A percentile compares a stretch with the other conserved stretches of the same genome.
These are phyloP conservation scores for Casuarius casuarius DNA, from an alignment of 2,113 vertebrate species.

Conservation along the genomic window DNA sequence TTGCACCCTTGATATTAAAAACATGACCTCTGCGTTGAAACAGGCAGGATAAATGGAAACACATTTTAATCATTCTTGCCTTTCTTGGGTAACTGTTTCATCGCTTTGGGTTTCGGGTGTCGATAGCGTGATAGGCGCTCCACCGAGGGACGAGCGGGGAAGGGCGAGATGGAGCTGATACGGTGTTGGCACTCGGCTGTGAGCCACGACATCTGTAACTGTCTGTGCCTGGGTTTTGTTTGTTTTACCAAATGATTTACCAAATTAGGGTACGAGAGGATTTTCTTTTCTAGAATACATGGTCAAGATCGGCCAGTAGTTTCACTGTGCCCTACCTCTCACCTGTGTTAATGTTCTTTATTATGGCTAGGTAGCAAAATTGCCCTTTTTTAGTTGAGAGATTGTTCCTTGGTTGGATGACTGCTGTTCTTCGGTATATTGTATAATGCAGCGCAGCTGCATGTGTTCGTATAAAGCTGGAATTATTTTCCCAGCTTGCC, in stretches of 20 bases:
- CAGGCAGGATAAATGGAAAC: background rate
- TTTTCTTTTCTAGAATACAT: background rate
- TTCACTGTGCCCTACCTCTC: background rate
- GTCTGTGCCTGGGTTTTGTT: too few relatives aligned
- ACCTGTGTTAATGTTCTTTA: background rate
- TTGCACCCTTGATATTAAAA: background rate
- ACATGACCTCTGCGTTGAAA: background rate
- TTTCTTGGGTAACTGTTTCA: background rate
- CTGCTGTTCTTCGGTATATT: rapidly evolving
- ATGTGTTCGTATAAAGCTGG: background rate
- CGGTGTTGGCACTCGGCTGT: too few relatives aligned
- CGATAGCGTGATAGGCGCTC: too few relatives aligned
- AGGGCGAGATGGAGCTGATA: too few relatives aligned
- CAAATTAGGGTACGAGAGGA: background rate
- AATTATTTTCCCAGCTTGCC: background rate
- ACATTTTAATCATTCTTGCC: background rate
- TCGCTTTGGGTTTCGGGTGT: background rate
- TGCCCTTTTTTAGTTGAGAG: background rate
- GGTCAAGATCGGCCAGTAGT: background rate
- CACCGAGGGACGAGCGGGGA: too few relatives aligned
- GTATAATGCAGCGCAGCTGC: rapidly evolving
- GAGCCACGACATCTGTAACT: too few relatives aligned
- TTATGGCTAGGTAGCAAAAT: too few relatives aligned
- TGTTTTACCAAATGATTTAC: background rate
- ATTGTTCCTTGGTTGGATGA: background rate